These are phyloP conservation scores for Diogma glabrata DNA, from an alignment of 2,888 invertebrate genomes.

Conservation along the genomic window DNA sequence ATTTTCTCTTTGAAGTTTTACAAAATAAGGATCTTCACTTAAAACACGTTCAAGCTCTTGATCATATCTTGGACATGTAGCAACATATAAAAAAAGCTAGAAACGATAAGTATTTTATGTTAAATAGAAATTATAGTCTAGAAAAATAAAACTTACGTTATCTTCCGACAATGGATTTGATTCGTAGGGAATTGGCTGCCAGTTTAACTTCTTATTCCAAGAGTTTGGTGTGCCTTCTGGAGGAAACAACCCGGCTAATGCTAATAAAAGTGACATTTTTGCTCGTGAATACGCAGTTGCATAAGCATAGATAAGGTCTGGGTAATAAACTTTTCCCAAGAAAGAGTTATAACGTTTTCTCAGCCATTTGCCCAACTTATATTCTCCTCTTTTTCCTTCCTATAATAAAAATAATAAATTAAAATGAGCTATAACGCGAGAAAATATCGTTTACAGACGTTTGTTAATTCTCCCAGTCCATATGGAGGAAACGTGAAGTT, in stretches of 20 bases:
- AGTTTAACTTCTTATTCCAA: constrained; percentile 48
- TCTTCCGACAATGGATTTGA: constrained; percentile 52
- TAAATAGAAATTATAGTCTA: no score
- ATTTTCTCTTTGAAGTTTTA: constrained; percentile 37
- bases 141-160: no score
- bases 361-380: constrained; percentile 52
- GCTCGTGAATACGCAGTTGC: constrained; percentile 64
- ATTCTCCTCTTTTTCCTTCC: constrained; percentile 53
- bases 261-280: constrained; percentile 56
- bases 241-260: constrained; percentile 61
- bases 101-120: constrained; percentile 8
- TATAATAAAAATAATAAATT: constrained; percentile 27
- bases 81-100: constrained; percentile 51
- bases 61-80: constrained; percentile 49
- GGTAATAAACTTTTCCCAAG: constrained; percentile 46
- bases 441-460: constrained; percentile 40
- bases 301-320: constrained; percentile 47
- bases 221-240: constrained; percentile 42
- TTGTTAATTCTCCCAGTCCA: constrained; percentile 72
- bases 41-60: constrained; percentile 42
- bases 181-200: constrained; percentile 70
- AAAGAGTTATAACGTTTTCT: constrained; percentile 50
- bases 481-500: constrained; percentile 56
- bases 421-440: no score
- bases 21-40: constrained; percentile 36